A percentile compares a stretch with the other conserved stretches of the same genome.
Evolutionary conservation across 2,888 invertebrate genomes (phyloP).

Genomic region (Chrysolina oricalcia): DNA sequence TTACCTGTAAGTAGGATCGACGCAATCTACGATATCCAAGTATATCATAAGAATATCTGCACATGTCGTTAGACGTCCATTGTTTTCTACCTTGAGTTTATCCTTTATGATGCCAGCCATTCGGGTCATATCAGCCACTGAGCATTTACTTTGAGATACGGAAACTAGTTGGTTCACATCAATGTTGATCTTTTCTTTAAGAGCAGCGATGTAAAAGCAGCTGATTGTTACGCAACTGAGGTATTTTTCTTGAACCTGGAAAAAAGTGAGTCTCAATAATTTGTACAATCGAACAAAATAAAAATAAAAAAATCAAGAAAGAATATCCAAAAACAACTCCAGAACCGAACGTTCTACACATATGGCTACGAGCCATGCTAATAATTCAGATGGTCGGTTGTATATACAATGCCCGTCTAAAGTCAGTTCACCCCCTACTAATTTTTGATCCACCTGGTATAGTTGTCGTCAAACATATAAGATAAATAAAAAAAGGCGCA

Average conservation of each 20-base stretch:
- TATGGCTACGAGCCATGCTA: too few species aligned
- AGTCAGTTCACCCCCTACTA: too few species aligned
- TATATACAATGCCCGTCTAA: too few species aligned
- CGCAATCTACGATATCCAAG: constrained; percentile 76
- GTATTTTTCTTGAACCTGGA: constrained; percentile 82
- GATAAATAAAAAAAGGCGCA: too few species aligned
- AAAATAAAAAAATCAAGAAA: too few species aligned
- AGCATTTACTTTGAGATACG: constrained; percentile 84
- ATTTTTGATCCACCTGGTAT: too few species aligned
- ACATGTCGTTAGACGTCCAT: constrained; percentile 77
- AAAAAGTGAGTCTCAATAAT: constrained; percentile 35
- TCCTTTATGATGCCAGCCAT: constrained; percentile 89
- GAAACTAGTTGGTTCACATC: constrained; percentile 81
- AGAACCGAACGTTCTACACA: too few species aligned
- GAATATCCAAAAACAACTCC: too few species aligned
- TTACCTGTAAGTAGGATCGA: constrained; percentile 37
- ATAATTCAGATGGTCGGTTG: too few species aligned
- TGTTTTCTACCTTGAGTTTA: constrained; percentile 81
- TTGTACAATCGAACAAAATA: too few species aligned
- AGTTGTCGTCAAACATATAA: too few species aligned
- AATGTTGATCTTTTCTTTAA: constrained; percentile 76
- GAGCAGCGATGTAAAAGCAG: constrained; percentile 88
- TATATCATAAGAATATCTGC: constrained; percentile 80
- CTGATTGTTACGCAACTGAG: constrained; percentile 91
- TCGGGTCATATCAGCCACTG: constrained; percentile 86